These are phyloP conservation scores for Drosophila lutescens DNA, from an alignment of 2,888 invertebrate species.

Conservation along the genomic window DNA sequence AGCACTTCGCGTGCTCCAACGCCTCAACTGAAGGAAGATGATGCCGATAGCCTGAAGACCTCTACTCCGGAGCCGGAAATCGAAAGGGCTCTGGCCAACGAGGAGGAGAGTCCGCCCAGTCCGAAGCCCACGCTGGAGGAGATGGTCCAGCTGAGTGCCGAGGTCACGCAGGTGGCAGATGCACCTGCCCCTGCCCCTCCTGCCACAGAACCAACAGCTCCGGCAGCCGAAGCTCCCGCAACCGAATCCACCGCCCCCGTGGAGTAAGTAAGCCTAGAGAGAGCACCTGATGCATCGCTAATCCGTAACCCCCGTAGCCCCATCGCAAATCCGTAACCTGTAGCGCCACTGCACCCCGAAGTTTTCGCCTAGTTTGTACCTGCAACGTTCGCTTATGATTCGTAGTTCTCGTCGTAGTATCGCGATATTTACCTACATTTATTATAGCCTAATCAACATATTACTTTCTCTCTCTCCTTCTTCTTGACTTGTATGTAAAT, in stretches of 20 bases:
- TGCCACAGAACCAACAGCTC: conserved; percentile 3
- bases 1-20: conserved; percentile 63
- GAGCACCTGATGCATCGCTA: conserved; percentile 55
- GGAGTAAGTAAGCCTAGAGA: conserved; percentile 66
- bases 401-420: conserved; percentile 35
- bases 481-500: conserved; percentile 60
- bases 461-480: conserved; percentile 50
- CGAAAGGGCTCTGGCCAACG: conserved; percentile 81
- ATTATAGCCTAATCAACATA: conserved; percentile 47
- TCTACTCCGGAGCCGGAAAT: conserved; percentile 84
- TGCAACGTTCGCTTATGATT: conserved; percentile 47
- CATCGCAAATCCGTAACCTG: conserved; percentile 37
- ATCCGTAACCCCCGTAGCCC: conserved; percentile 31
- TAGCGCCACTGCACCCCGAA: conserved; percentile 65
- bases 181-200: conserved; percentile 11
- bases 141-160: conserved; percentile 70
- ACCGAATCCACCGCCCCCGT: conserved; percentile 36
- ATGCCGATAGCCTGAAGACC: conserved; percentile 82
- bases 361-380: conserved; percentile 46
- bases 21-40: conserved; percentile 59
- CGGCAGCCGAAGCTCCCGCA: conserved; percentile 6
- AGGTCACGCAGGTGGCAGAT: conserved; percentile 29
- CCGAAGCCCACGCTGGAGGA: conserved; percentile 82
- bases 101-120: conserved; percentile 79
- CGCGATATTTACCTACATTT: conserved; percentile 34